Base-by-base conservation (phyloP, 1,140 invertebrate genomes). In the Hycleus cichorii region DNA sequence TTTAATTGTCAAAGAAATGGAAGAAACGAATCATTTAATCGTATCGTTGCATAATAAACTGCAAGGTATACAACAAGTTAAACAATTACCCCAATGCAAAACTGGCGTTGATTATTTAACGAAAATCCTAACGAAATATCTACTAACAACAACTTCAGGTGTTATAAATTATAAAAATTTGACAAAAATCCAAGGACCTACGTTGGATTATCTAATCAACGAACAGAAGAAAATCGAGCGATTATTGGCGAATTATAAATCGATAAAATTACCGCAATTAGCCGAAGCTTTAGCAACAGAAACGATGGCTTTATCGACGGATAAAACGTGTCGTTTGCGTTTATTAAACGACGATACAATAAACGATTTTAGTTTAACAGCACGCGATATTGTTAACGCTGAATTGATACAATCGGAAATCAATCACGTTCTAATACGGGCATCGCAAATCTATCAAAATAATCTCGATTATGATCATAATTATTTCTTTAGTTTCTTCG, bases 401-500 rank as follows among this genome's bases (percentile, higher is more conserved):
- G 85, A 88, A 68, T 72, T 89, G 2, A 82, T 88, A 9, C 84
- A 87, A 64, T 81, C 83, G 1, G 86, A 89, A 72, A 84, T 89
- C 52, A 81, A 84, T 10, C 84, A 88, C 58, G 83, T 87, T 3
- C 79, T 89, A 59, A 76, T 78, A 50, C 77, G 82, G 11, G 84
- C 83, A 60, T 83, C 83, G 6, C 82, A 84, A 62, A 72, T 81
- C 9, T 87, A 86, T 64, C 83, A 76, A 76, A 52, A 69, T 66
- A 47, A 77, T 78, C 12, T 78, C 77, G 67, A 68, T 75, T 58
- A 63, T 3, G 70, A 74, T 59, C 66, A 74, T 42, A 53, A 54
- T 11, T 69, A 43, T 72, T 77, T 66, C 58, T 83, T 75, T 73
- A 80, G 74, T 68, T 72, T 86, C 26, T 81, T 83, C 4, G 78